phyloP scores from a whole-genome alignment of 2,113 vertebrate genomes.

The Bettongia penicillata region DNA sequence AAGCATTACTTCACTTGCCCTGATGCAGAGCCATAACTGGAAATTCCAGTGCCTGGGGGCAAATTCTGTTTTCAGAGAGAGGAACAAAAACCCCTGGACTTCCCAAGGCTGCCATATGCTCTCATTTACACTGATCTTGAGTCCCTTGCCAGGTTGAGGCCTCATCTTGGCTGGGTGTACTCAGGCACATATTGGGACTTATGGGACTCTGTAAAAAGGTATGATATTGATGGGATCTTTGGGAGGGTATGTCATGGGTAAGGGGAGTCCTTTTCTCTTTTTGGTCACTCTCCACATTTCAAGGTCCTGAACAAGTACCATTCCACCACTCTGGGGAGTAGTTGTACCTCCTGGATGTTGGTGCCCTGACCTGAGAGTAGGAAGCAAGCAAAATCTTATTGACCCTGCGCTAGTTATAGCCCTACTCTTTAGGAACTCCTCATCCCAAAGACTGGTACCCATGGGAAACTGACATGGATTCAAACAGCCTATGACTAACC shows the following conservation, averaged over 20 bases:
- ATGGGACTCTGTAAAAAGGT: not conserved
- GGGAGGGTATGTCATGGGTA: not conserved
- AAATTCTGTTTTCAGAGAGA: not conserved
- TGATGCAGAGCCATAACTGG: not conserved
- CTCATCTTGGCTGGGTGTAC: not conserved
- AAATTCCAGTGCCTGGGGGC: not conserved
- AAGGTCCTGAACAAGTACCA: not conserved
- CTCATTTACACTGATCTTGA: not conserved
- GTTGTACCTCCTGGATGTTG: not conserved
- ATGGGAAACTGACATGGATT: not conserved
- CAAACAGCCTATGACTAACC: not conserved
- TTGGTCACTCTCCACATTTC: not conserved
- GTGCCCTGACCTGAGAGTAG: not conserved
- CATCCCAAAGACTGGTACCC: not conserved
- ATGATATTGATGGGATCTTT: not conserved
- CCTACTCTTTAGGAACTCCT: not conserved
- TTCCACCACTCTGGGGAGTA: not conserved
- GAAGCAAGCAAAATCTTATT: not conserved
- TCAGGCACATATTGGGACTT: not conserved
- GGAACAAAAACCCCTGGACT: not conserved
- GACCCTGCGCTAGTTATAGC: not conserved
- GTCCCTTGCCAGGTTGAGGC: not conserved
- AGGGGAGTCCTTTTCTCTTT: not conserved
- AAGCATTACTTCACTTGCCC: not conserved
- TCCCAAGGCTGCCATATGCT: not conserved